Evolutionary conservation across 2,113 vertebrate species (phyloP), one percentile per base, ranked within the genome.

Genomic region (Cyprinodon tularosa): DNA sequence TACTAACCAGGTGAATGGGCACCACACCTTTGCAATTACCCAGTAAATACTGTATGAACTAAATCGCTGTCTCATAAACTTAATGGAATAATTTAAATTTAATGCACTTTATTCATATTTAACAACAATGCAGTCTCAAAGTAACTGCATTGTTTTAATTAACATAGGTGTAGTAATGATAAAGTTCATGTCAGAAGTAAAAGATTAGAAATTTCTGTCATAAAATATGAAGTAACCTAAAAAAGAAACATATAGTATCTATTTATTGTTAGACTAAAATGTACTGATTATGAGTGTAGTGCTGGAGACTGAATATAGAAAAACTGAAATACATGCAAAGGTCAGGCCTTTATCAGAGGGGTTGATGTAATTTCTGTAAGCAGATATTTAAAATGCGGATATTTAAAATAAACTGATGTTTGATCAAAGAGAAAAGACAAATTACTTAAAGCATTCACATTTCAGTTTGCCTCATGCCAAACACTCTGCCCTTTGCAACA

Each of bases 401-500:
- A 29, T 29, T 29, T 29, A 29, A 29, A 29, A 29, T 29, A 29
- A 29, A 12, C 66, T 37, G 77, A 79, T 47, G 11, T 81, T 64
- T 75, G 80, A 88, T 88, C 86, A 87, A 90, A 90, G 84, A 65
- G 68, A 83, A 68, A 78, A 81, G 44, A 72, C 71, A 74, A 78
- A 89, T 74, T 80, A 86, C 84, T 88, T 78, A 69, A 50, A 11
- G 72, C 39, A 71, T 72, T 73, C 72, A 13, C 86, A 84, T 89
- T 89, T 88, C 68, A 47, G 85, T 90, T 89, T 78, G 78, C 86
- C 83, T 62, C 76, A 78, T 63, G 74, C 84, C 80, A 87, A 88
- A 72, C 71, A 67, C 80, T 71, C 77, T 68, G 64, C 82, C 81
- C 76, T 87, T 87, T 81, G 75, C 79, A 89, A 79, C 29, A 62